Base-by-base conservation (phyloP, 2,797 vertebrate genomes). In the Pseudochirops cupreus region DNA sequence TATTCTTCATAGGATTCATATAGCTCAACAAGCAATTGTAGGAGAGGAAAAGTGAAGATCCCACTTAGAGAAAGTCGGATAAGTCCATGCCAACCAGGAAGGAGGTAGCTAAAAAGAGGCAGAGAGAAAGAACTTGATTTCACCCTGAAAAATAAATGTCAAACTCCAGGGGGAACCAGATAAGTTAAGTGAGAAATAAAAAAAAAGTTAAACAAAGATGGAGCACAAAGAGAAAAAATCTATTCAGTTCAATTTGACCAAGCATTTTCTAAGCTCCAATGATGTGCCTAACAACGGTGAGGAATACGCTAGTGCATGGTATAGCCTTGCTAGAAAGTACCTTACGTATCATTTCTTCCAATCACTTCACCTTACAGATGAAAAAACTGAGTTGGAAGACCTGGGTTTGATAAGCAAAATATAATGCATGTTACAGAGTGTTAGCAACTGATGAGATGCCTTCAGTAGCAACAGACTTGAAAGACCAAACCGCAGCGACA, bases 41-140 rank as follows among this genome's bases (percentile, higher is more conserved):
- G 57, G 97, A 24, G 96, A 93, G 94, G 21, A 59, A 57, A 95
- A 12, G 93, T 91, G 91, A 97, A 96, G 93, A 98, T 97, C 62
- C 90, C n/a, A 91, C 93, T 97, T 96, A 90, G 39, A 91, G 50
- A 97, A 98, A 97, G 94, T 97, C 62, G 59, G 94, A 97, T 95
- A 93, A 93, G 97, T 92, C 0, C 82, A 96, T 94, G 95, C 5
- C 94, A 95, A 96, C 95, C 31, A 0, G 0, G 92, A 97, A 96
- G 90, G 57, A 93, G 94, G 91, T 6, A 91, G 95, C 93, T 96
- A 96, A 97, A 96, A 96, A 57, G 96, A 97, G 95, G 33, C 29
- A 94, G 57, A 89, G 92, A 92, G 91, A 52, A 97, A 97, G 87
- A 97, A 97, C 94, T 95, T 95, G 46, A 62, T 94, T 3, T 56